Base-by-base conservation (phyloP, 2,888 invertebrate species). In the Eurois occulta region DNA sequence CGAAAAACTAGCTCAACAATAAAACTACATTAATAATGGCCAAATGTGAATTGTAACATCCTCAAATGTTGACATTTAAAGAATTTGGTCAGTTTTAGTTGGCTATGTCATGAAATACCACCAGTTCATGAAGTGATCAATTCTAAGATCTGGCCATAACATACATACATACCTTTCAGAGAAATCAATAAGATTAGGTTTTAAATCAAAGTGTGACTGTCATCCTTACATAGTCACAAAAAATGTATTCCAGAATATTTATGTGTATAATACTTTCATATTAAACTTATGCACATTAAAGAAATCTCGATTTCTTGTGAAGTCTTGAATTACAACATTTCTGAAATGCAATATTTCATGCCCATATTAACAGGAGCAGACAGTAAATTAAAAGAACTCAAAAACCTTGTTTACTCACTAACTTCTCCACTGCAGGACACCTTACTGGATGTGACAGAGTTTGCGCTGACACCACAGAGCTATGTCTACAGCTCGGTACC, bases 401-500 rank as follows among this genome's bases (percentile, higher is more conserved):
- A 48, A 24, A 41, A 38, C 28, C 5, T 28, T 38, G 8, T 52
- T 18, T 28, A 64, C 18, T 18, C 18, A 24, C 1, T 52, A 46
- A n/a, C 2, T 58, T 46, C 7, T 62, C 2, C 0, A 18, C 90
- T 94, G 52, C 91, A 97, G 97, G 97, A 97, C 85, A 93, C 90
- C 28, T 76, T 94, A 77, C 75, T 95, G 21, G 95, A 96, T 87
- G 91, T 96, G n/a, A 89, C 92, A n/a, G 96, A 96, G 69, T 90
- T 91, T 78, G 95, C 96, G 0, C 89, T 95, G 77, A 91, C 92
- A 0, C 88, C 94, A 46, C 96, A 96, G 83, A 95, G 91, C 13
- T 96, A 94, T 84, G 91, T 92, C 2, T 96, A 92, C 81, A 88
- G 94, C 1, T 92, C 94, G 6, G 90, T 93, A 8, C 95, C 97